These are phyloP conservation scores for Lutjanus erythropterus DNA, from an alignment of 2,113 vertebrate species.

Conservation along the genomic window DNA sequence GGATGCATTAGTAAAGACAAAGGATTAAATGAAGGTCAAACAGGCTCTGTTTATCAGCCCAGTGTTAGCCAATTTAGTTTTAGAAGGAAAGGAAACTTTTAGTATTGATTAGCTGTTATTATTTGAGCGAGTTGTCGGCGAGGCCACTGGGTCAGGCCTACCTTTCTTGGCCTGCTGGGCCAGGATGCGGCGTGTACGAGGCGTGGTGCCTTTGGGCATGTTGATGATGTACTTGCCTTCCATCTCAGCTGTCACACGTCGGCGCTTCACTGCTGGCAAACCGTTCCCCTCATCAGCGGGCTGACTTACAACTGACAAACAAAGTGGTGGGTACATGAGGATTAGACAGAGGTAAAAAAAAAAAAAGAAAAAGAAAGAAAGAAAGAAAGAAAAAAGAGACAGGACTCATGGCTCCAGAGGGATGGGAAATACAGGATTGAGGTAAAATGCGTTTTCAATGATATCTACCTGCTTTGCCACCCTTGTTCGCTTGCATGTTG, in stretches of 20 bases:
- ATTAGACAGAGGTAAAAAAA: slow-evolving; percentile 10
- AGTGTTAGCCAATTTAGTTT: background rate
- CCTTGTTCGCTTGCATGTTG: slow-evolving; percentile 88
- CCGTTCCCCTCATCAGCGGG: slow-evolving; percentile 80
- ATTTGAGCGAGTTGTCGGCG: slow-evolving; percentile 29
- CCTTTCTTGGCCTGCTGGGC: slow-evolving; percentile 94
- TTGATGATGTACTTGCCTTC: slow-evolving; percentile 97
- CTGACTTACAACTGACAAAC: slow-evolving; percentile 75
- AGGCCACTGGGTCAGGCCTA: slow-evolving; percentile 79
- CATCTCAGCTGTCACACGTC: slow-evolving; percentile 95
- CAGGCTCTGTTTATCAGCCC: background rate
- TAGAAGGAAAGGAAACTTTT: slow-evolving; percentile 19
- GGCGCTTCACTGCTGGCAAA: slow-evolving; percentile 83
- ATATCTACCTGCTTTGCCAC: slow-evolving; percentile 86
- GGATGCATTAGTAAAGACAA: slow-evolving; percentile 27
- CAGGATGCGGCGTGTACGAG: slow-evolving; percentile 92
- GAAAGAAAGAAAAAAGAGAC: background rate
- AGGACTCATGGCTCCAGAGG: background rate
- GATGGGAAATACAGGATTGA: background rate
- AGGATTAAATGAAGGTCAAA: slow-evolving; percentile 5
- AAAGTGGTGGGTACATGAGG: slow-evolving; percentile 7
- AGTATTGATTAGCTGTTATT: slow-evolving; percentile 41
- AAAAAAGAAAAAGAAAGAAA: background rate
- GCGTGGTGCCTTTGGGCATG: slow-evolving; percentile 96
- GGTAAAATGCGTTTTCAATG: background rate